Percentiles rank a stretch among this genome's conserved stretches.
Evolutionary conservation across 2,888 invertebrate genomes (phyloP).

Genomic region (Biston stratarius): DNA sequence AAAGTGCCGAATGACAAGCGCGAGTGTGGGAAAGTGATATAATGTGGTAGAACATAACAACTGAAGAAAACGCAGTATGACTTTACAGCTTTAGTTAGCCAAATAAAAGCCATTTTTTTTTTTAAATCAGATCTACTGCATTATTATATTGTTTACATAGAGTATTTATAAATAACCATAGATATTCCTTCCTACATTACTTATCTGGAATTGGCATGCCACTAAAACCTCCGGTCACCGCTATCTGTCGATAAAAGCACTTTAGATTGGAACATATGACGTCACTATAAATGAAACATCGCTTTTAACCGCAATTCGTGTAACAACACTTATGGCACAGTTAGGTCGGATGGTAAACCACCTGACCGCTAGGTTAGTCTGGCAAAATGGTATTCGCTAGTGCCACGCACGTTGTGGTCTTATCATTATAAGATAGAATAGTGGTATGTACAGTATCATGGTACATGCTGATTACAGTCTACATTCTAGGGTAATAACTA

Average conservation of each 20-base stretch:
- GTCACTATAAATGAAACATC: constrained; percentile 57
- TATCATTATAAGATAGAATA: no score
- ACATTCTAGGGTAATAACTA: constrained; percentile 10
- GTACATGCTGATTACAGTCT: constrained; percentile 14
- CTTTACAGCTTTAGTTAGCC: no score
- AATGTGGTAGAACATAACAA: no score
- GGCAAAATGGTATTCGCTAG: not conserved
- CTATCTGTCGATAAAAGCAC: constrained; percentile 74
- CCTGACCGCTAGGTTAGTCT: constrained; percentile 36
- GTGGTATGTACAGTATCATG: constrained; percentile 10
- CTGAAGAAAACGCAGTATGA: no score
- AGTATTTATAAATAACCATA: constrained; percentile 20
- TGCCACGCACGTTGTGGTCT: no score
- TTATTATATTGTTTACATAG: no score
- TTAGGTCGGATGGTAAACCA: constrained; percentile 32
- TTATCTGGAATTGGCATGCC: constrained; percentile 58
- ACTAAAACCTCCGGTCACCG: constrained; percentile 62
- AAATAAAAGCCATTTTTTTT: no score
- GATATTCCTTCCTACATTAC: constrained; percentile 36
- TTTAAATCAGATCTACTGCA: no score
- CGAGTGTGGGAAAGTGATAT: no score
- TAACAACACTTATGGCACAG: constrained; percentile 41
- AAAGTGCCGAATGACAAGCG: no score
- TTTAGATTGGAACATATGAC: constrained; percentile 66
- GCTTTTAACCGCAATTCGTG: constrained; percentile 47